A percentile compares a stretch with the other conserved stretches of the same genome.
Conservation (phyloP, 2,797 vertebrate species). For the Sandelia bainsii region DNA sequence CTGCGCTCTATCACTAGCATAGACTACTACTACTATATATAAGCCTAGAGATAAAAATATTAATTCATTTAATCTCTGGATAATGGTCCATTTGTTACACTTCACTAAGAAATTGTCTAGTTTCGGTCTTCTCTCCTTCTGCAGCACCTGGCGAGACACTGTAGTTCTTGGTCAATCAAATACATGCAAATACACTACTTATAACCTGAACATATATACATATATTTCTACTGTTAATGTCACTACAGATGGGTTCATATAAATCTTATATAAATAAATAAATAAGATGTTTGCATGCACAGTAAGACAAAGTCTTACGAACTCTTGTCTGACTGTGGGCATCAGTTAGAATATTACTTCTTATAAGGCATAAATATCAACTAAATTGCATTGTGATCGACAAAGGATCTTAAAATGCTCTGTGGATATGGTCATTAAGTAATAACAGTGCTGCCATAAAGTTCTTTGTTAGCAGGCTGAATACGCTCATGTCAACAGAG, state of each 20-base stretch:
- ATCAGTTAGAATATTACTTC: constrained; percentile 2
- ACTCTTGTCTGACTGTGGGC: background rate
- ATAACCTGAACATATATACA: too few species aligned
- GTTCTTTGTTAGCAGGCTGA: constrained; percentile 47
- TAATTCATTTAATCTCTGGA: background rate
- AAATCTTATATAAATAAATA: too few species aligned
- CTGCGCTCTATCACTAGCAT: too few species aligned
- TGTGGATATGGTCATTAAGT: constrained; percentile 31
- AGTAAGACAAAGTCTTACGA: too few species aligned
- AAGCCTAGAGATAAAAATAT: background rate
- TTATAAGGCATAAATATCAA: constrained; percentile 17
- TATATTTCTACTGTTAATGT: too few species aligned
- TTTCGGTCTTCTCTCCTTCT: background rate
- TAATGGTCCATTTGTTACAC: too few species aligned
- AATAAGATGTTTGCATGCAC: too few species aligned
- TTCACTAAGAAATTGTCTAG: too few species aligned
- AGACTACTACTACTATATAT: background rate
- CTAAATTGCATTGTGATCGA: constrained; percentile 16
- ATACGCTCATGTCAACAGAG: constrained; percentile 35
- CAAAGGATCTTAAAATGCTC: constrained; percentile 10
- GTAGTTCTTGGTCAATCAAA: background rate
- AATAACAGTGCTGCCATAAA: constrained; percentile 35
- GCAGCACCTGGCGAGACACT: background rate
- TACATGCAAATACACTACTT: background rate
- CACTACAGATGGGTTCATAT: too few species aligned